These are phyloP conservation scores for Linnaemya vulpina DNA, from an alignment of 2,888 invertebrate genomes.

Conservation along the genomic window DNA sequence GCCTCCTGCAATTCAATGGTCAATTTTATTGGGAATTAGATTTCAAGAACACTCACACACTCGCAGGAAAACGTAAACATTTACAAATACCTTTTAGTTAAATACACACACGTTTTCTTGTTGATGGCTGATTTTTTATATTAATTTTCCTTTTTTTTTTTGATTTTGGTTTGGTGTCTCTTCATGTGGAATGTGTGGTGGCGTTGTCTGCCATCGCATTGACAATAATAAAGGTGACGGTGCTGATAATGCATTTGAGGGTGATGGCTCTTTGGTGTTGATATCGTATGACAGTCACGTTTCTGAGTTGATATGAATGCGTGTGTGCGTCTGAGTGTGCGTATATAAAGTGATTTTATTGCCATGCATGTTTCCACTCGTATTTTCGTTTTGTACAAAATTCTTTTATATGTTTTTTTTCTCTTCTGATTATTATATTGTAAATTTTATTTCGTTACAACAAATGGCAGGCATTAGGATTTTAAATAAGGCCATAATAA, in stretches of 20 bases:
- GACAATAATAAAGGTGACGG: conserved; percentile 45
- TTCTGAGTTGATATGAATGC: conserved; percentile 55
- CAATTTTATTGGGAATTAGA: conserved; percentile 69
- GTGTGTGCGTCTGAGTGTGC: conserved; percentile 44
- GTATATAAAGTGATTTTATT: conserved; percentile 64
- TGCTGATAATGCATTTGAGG: conserved; percentile 33
- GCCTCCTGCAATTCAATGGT: conserved; percentile 51
- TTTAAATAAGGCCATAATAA: conserved; percentile 62
- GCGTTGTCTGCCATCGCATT: conserved; percentile 1
- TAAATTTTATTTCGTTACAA: conserved; percentile 54
- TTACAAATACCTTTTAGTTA: conserved; percentile 20
- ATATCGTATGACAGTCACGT: conserved; percentile 70
- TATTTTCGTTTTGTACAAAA: neutral
- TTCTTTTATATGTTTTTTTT: neutral
- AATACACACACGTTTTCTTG: conserved; percentile 18
- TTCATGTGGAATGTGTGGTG: neutral
- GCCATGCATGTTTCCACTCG: conserved; percentile 25
- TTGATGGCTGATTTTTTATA: conserved; percentile 13
- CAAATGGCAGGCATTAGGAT: conserved; percentile 59
- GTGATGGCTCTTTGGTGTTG: conserved; percentile 34
- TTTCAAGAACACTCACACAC: conserved; percentile 38
- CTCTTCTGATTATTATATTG: conserved; percentile 11
- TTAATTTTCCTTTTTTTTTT: conserved; percentile 2
- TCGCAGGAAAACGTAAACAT: neutral
- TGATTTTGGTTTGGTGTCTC: neutral